These are phyloP conservation scores for Empis livida DNA, from an alignment of 2,888 invertebrate species.

Conservation along the genomic window DNA sequence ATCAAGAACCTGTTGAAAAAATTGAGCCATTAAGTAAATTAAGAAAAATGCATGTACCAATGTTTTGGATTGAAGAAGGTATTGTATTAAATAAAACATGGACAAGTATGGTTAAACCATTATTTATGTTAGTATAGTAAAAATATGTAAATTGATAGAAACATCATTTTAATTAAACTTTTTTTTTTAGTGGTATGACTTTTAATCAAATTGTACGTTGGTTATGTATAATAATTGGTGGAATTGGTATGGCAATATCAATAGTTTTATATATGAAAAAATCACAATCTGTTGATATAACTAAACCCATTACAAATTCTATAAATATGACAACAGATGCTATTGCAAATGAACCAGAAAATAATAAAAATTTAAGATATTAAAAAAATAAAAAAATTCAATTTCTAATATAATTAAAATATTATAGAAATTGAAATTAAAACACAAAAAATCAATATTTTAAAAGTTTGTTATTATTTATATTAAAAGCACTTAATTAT, in stretches of 20 bases:
- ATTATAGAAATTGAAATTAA: too few relatives aligned
- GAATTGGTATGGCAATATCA: not conserved
- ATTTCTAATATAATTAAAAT: too few relatives aligned
- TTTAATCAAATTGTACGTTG: constrained; percentile 6
- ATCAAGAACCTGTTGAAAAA: constrained; percentile 47
- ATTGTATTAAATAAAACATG: constrained; percentile 52
- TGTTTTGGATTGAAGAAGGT: constrained; percentile 75
- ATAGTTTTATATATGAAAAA: constrained; percentile 13
- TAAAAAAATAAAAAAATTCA: too few relatives aligned
- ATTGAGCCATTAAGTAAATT: constrained; percentile 52
- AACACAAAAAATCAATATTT: too few relatives aligned
- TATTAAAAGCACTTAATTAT: too few relatives aligned
- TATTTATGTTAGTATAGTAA: constrained; percentile 26
- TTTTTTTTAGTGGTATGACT: not conserved
- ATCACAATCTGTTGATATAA: not conserved
- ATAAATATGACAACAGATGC: not conserved
- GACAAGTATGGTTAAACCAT: constrained; percentile 47
- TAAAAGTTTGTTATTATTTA: too few relatives aligned
- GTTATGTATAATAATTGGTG: constrained; percentile 5
- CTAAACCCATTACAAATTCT: not conserved
- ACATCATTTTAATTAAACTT: not conserved
- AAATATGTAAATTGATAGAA: not conserved
- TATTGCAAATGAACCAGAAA: not conserved
- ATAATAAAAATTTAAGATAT: not conserved
- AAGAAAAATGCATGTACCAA: constrained; percentile 50